Evolutionary conservation across 2,888 invertebrate genomes (phyloP), one percentile per base, ranked within the genome.

Genomic region (Ennomos quercinarius): DNA sequence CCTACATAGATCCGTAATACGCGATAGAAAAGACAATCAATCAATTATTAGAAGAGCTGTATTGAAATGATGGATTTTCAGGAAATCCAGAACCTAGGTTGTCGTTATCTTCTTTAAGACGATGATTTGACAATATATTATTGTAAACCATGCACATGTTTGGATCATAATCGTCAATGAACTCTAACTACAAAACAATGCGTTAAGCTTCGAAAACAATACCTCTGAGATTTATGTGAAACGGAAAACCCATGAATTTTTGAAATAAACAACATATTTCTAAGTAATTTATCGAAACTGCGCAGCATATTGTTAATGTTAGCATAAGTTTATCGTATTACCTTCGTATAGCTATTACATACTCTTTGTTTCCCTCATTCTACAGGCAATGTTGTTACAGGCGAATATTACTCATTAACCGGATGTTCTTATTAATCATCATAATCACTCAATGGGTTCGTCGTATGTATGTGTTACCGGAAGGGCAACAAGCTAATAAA

Each of bases 261-360:
- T 46, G 41, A 39, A 57, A 54, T 11, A 63, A 58, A 55, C 47
- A 61, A 57, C 42, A 54, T 39, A 44, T 43, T 57, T 59, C 64
- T 39, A 6, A 11, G 47, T 57, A 62, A 40, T 34, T 11, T 49
- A 45, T 45, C 9, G 17, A 45, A 45, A 46, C n/a, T 44, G 34
- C 57, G 46, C 27, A 27, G 27, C 27, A 6, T 27, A 6, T 27
- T 39, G 9, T 42, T 27, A 6, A 4, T 39, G 9, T 42, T n/a
- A 27, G 17, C 3, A 43, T 17, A 27, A 43, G n/a, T 27, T 27
- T 27, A 27, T 42, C 37, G 6, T 39, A 48, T 11, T n/a, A n/a
- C n/a, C n/a, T n/a, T n/a, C n/a, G n/a, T n/a, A n/a, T n/a, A n/a
- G n/a, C n/a, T n/a, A n/a, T n/a, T n/a, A n/a, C n/a, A n/a, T n/a